A percentile compares a stretch with the other conserved stretches of the same genome.
Conservation (phyloP, 2,113 vertebrate genomes). For the Haliaeetus leucogaster region DNA sequence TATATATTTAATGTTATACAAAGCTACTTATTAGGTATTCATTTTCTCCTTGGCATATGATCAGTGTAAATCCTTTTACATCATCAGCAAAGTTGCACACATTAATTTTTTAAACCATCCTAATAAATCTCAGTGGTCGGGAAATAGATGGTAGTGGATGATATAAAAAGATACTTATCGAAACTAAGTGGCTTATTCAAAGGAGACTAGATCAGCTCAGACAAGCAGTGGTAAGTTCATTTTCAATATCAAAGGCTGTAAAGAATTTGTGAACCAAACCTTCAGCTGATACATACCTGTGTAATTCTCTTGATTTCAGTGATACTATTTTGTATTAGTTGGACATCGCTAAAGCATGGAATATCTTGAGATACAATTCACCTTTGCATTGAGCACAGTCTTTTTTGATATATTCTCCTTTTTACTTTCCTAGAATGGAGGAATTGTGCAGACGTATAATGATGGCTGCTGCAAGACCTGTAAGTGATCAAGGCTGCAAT, state of each 20-base stretch:
- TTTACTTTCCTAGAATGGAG: constrained; percentile 85
- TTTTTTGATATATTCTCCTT: constrained; percentile 57
- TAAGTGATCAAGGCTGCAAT: constrained; percentile 80
- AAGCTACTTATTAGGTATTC: neutral
- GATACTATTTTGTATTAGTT: neutral
- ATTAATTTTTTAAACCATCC: neutral
- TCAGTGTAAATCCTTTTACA: neutral
- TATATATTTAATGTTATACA: neutral
- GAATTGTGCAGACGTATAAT: constrained; percentile 87
- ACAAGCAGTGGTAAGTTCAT: neutral
- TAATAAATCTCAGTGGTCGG: neutral
- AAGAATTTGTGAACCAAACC: neutral
- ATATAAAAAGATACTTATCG: neutral
- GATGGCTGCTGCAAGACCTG: constrained; percentile 98
- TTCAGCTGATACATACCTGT: neutral
- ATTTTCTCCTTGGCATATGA: neutral
- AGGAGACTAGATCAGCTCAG: neutral
- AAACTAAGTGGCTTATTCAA: neutral
- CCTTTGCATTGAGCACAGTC: neutral
- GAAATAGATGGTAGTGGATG: neutral
- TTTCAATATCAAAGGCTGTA: neutral
- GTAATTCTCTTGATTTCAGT: neutral
- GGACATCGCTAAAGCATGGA: neutral
- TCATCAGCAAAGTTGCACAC: neutral
- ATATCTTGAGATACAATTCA: neutral